Base-by-base conservation (phyloP, 2,113 vertebrate genomes). In the Callocephalon fimbriatum region DNA sequence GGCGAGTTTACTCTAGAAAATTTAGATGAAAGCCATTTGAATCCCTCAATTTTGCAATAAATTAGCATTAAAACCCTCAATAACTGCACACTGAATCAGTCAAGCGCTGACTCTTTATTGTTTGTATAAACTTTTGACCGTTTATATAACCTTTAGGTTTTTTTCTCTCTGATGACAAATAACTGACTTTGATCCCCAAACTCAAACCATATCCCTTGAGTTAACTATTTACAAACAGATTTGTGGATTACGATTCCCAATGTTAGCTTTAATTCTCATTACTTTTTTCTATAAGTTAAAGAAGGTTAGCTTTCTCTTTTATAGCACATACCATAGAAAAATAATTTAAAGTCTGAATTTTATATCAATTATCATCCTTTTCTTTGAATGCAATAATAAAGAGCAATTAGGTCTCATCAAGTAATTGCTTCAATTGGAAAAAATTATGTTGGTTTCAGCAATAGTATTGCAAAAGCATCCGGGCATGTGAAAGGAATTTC, bases 141-240 rank as follows among this genome's bases (percentile, higher is more conserved):
- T 95, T 95, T 96, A 90, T 86, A 94, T 95, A 97, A 97, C 95
- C 94, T 93, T 86, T 65, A 92, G 67, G 29, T 19, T 15, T 83
- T 83, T 91, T 88, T 74, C 66, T 65, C 38, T 51, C 86, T 70
- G n/a, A 83, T 48, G 74, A 78, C 53, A 92, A 91, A 97, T 51
- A 79, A 38, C 76, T 71, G 32, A 89, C 90, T 94, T 93, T 65
- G 78, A 90, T 79, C 74, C 67, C 27, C 78, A 88, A 76, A 56
- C 53, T 94, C 78, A 75, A 31, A 6, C 48, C 3, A 0, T 48
- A 37, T 61, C 50, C 19, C 22, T 80, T 66, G 25, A 35, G 75
- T 95, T 96, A 97, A 96, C 78, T 95, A 83, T 95, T 93, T 88
- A 65, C 78, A 88, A 88, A 88, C 31, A 79, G 40, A 18, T 56